Evolutionary conservation across 2,888 invertebrate genomes (phyloP).

Genomic region (Drosophila melanosoma): DNA sequence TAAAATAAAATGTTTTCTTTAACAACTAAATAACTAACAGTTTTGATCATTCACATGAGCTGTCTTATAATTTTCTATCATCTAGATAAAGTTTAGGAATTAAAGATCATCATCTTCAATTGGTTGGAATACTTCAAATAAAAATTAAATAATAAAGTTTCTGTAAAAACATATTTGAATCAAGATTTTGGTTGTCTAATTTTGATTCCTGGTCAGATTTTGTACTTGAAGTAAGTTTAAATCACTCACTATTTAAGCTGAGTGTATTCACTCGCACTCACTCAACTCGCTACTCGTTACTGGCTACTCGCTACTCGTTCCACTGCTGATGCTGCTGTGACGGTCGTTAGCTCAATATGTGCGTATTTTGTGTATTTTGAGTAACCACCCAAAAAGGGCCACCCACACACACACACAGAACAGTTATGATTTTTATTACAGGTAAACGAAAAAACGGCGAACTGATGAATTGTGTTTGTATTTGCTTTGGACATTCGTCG

Average conservation of each 20-base stretch:
- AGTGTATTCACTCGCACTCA: constrained; percentile 1
- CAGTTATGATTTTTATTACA: constrained; percentile 83
- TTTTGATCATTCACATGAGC: not conserved
- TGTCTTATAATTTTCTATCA: not conserved
- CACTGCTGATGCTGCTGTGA: constrained; percentile 7
- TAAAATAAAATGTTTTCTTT: not conserved
- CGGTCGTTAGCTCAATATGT: constrained; percentile 82
- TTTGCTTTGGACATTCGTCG: constrained; percentile 63
- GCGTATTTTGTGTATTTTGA: constrained; percentile 41
- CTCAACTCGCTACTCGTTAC: not conserved
- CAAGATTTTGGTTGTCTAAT: not conserved
- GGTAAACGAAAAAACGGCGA: constrained; percentile 34
- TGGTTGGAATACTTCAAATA: not conserved
- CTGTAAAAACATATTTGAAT: not conserved
- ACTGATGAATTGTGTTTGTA: constrained; percentile 75
- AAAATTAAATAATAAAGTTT: not conserved
- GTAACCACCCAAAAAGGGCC: constrained; percentile 17
- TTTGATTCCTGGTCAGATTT: not conserved
- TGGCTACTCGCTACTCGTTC: not conserved
- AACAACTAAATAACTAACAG: not conserved
- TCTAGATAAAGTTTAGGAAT: not conserved
- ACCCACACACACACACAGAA: not conserved
- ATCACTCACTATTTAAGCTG: not conserved
- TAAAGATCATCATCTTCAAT: not conserved
- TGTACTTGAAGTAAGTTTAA: not conserved